Evolutionary conservation across 2,797 vertebrate genomes (phyloP).

Genomic region (Poecilia velifera): DNA sequence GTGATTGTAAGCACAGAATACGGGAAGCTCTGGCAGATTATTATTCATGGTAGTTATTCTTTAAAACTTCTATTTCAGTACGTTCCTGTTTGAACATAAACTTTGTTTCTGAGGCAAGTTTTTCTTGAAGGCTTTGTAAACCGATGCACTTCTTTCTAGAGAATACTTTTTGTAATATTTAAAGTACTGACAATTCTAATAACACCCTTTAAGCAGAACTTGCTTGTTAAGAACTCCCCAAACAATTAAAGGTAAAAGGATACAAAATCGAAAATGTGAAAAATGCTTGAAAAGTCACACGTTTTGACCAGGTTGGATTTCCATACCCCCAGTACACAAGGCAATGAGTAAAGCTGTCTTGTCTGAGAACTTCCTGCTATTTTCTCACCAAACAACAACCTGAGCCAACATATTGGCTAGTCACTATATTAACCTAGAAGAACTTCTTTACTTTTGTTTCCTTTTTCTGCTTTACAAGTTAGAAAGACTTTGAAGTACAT

Average conservation of each 20-base stretch:
- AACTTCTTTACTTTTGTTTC: not conserved
- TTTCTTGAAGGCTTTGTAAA: too few species aligned
- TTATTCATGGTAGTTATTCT: too few species aligned
- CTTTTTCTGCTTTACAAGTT: not conserved
- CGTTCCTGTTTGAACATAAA: too few species aligned
- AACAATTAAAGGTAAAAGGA: not conserved
- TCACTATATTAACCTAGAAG: too few species aligned
- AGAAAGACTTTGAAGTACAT: conserved; percentile 26
- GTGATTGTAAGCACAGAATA: too few species aligned
- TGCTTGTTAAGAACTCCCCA: not conserved
- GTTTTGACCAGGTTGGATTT: not conserved
- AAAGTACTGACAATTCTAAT: too few species aligned
- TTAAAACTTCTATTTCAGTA: too few species aligned
- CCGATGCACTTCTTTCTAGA: too few species aligned
- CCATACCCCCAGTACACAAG: not conserved
- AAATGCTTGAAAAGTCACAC: not conserved
- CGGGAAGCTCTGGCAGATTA: too few species aligned
- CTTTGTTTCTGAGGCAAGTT: too few species aligned
- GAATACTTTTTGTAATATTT: too few species aligned
- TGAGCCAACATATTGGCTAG: not conserved
- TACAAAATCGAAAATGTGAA: not conserved
- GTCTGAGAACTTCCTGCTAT: not conserved
- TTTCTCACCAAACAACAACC: not conserved
- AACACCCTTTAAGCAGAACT: too few species aligned
- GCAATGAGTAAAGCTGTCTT: not conserved